Evolutionary conservation across 2,797 vertebrate genomes (phyloP).

Genomic region (Danio tinwini): DNA sequence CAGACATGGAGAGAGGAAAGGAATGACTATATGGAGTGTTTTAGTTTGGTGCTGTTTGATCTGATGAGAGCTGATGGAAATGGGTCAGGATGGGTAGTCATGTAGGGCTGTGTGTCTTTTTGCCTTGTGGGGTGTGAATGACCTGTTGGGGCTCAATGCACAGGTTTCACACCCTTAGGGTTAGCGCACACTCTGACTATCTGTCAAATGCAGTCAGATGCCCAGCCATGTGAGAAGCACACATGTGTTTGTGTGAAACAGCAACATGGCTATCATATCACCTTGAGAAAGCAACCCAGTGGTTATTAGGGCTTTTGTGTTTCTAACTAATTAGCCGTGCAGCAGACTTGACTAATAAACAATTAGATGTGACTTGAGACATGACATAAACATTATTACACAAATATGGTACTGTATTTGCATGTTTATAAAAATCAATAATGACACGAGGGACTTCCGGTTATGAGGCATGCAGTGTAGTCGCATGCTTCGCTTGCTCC

Average conservation of each 20-base stretch:
- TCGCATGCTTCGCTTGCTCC: too few relatives aligned
- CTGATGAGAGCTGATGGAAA: slow-evolving; percentile 56
- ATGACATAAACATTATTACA: not conserved
- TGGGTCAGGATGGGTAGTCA: slow-evolving; percentile 54
- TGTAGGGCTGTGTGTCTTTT: slow-evolving; percentile 43
- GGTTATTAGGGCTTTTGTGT: not conserved
- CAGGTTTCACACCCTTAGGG: slow-evolving; percentile 50
- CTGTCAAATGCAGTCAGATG: slow-evolving; percentile 36
- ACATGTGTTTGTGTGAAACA: slow-evolving; percentile 13
- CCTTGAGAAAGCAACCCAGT: not conserved
- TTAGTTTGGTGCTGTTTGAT: slow-evolving; percentile 50
- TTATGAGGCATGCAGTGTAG: too few relatives aligned
- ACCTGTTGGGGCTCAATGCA: slow-evolving; percentile 40
- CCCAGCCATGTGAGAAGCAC: slow-evolving; percentile 8
- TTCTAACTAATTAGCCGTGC: slow-evolving; percentile 1
- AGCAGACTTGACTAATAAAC: not conserved
- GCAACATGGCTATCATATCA: not conserved
- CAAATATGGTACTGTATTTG: not conserved
- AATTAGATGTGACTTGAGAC: not conserved
- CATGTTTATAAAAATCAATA: not conserved
- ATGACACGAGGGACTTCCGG: too few relatives aligned
- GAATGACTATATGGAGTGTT: slow-evolving; percentile 22
- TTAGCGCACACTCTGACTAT: slow-evolving; percentile 17
- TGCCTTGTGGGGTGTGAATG: slow-evolving; percentile 41
- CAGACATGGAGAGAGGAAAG: slow-evolving; percentile 7